A percentile compares a stretch with the other conserved stretches of the same genome.
These are phyloP conservation scores for Gila orcuttii DNA, from an alignment of 2,113 vertebrate species.

Conservation along the genomic window DNA sequence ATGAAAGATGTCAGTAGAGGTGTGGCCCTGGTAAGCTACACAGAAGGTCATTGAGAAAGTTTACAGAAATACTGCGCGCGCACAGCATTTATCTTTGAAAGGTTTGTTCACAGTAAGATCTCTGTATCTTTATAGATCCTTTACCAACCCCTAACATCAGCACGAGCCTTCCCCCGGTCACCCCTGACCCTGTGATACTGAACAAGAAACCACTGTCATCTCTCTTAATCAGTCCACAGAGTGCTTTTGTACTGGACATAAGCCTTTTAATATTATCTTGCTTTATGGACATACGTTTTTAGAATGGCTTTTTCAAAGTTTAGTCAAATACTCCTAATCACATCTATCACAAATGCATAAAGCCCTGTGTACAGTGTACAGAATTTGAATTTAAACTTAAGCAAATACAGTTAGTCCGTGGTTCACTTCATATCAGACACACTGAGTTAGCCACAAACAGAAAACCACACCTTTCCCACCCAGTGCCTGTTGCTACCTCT, in stretches of 20 bases:
- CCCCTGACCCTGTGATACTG: background rate
- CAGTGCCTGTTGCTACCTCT: background rate
- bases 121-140: constrained; percentile 17
- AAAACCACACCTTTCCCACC: background rate
- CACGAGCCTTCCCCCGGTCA: background rate
- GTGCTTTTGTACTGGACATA: constrained; percentile 7
- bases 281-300: background rate
- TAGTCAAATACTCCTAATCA: constrained; percentile 12
- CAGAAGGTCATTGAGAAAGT: constrained; percentile 35
- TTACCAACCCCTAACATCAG: constrained; percentile 1
- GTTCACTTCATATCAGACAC: background rate
- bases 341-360: background rate
- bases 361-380: background rate
- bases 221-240: background rate
- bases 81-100: background rate
- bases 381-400: constrained; percentile 30
- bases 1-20: constrained; percentile 21
- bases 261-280: constrained; percentile 22
- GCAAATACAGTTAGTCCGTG: background rate
- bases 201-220: background rate
- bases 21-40: constrained; percentile 9
- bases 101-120: background rate
- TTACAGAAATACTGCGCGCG: constrained; percentile 15
- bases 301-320: background rate
- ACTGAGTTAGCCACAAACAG: background rate